Evolutionary conservation across 2,888 invertebrate genomes (phyloP).

Genomic region (Apodemia zela): DNA sequence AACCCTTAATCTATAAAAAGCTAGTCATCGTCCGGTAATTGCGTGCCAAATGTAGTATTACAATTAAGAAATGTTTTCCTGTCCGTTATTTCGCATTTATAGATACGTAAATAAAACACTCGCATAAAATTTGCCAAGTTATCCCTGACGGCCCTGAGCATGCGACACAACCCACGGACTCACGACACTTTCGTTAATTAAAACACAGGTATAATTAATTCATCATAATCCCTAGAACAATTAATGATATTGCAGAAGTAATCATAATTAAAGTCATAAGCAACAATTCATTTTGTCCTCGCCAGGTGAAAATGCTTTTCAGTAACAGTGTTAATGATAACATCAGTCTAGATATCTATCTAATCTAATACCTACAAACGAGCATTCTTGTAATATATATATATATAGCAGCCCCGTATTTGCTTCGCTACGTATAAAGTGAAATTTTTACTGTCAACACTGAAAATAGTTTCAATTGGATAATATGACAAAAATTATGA

Average conservation of each 20-base stretch:
- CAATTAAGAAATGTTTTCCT: neutral
- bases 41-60: neutral
- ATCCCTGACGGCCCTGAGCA: neutral
- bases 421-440: too few species aligned
- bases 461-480: too few species aligned
- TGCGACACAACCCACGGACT: neutral
- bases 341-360: too few species aligned
- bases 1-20: neutral
- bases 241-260: conserved; percentile 19
- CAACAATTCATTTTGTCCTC: conserved; percentile 23
- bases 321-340: neutral
- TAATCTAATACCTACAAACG: too few species aligned
- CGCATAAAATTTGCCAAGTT: neutral
- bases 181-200: conserved; percentile 33
- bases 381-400: too few species aligned
- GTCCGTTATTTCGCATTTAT: neutral
- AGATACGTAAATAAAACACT: neutral
- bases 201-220: conserved; percentile 37
- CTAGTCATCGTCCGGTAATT: neutral
- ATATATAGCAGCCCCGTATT: too few species aligned
- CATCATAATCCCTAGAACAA: conserved; percentile 29
- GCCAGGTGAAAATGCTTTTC: neutral
- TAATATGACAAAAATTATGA: too few species aligned
- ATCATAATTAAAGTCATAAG: conserved; percentile 24
- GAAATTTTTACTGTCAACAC: too few species aligned